phyloP scores from a whole-genome alignment of 2,888 invertebrate genomes.

The Anoplius nigerrimus region DNA sequence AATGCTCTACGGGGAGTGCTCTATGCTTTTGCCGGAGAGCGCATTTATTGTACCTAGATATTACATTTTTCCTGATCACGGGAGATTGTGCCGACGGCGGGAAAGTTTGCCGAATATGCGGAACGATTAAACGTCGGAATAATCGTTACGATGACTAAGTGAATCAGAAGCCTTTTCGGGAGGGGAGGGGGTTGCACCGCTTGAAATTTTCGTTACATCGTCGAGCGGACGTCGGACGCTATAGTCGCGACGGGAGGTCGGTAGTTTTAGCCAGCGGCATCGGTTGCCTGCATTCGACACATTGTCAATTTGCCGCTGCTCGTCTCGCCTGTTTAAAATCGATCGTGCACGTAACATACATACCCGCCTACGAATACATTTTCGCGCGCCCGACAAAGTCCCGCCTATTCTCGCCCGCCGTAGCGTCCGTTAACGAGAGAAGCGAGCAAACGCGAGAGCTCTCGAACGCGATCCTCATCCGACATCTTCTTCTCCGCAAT shows the following conservation, averaged over 20 bases:
- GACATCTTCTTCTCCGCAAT: not conserved
- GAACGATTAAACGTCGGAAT: too few relatives aligned
- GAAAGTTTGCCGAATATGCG: too few relatives aligned
- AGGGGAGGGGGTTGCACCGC: too few relatives aligned
- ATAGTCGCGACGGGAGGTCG: slow-evolving; percentile 52
- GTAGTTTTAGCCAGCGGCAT: slow-evolving; percentile 66
- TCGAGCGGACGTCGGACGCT: slow-evolving; percentile 44
- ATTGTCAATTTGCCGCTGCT: slow-evolving; percentile 70
- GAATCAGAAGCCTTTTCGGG: not conserved
- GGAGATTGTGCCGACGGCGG: slow-evolving; percentile 1
- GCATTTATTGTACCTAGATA: too few relatives aligned
- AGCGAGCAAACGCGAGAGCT: slow-evolving; percentile 11
- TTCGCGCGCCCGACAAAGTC: slow-evolving; percentile 40
- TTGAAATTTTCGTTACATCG: slow-evolving; percentile 14
- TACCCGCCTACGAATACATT: slow-evolving; percentile 45
- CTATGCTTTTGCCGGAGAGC: too few relatives aligned
- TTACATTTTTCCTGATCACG: not conserved
- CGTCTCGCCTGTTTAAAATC: slow-evolving; percentile 70
- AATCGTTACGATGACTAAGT: too few relatives aligned
- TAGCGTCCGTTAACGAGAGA: slow-evolving; percentile 28
- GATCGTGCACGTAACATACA: slow-evolving; percentile 62
- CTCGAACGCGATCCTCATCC: not conserved
- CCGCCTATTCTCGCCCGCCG: slow-evolving; percentile 22
- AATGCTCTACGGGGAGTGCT: too few relatives aligned
- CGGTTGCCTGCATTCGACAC: slow-evolving; percentile 70